A percentile compares a stretch with the other conserved stretches of the same genome.
Conservation (phyloP, 2,113 vertebrate genomes). For the Aphyosemion australe region DNA sequence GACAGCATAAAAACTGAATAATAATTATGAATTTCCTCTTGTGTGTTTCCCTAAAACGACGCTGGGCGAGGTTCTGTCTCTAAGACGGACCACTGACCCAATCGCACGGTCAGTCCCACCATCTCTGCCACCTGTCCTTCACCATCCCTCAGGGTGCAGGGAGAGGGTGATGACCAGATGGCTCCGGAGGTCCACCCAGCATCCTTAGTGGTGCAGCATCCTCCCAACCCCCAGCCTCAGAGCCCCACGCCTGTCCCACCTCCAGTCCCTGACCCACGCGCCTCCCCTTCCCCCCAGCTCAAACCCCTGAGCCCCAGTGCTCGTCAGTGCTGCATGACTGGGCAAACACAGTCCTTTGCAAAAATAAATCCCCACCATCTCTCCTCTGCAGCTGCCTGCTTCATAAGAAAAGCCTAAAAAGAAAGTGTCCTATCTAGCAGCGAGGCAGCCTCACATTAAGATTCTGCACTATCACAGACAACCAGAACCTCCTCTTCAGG, state of each 20-base stretch:
- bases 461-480: slow-evolving; percentile 23
- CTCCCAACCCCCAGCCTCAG: slow-evolving; percentile 57
- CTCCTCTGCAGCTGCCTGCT: slow-evolving; percentile 60
- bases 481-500: slow-evolving; percentile 21
- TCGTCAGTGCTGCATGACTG: slow-evolving; percentile 77
- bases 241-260: slow-evolving; percentile 55
- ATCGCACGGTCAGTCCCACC: slow-evolving; percentile 48
- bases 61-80: slow-evolving; percentile 27
- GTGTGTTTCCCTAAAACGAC: slow-evolving; percentile 18
- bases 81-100: slow-evolving; percentile 20
- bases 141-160: slow-evolving; percentile 57
- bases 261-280: slow-evolving; percentile 58
- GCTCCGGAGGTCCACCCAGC: slow-evolving; percentile 67
- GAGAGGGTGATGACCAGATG: slow-evolving; percentile 74
- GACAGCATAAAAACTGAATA: slow-evolving; percentile 1
- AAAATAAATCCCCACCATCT: slow-evolving; percentile 60
- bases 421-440: slow-evolving; percentile 18
- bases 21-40: background rate
- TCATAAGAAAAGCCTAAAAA: slow-evolving; percentile 39
- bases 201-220: slow-evolving; percentile 54
- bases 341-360: slow-evolving; percentile 70
- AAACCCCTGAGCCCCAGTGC: slow-evolving; percentile 59
- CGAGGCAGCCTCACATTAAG: slow-evolving; percentile 19
- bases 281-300: slow-evolving; percentile 31
- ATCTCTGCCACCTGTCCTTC: slow-evolving; percentile 77